These are phyloP conservation scores for Amphilophus citrinellus DNA, from an alignment of 2,113 vertebrate genomes.

Conservation along the genomic window DNA sequence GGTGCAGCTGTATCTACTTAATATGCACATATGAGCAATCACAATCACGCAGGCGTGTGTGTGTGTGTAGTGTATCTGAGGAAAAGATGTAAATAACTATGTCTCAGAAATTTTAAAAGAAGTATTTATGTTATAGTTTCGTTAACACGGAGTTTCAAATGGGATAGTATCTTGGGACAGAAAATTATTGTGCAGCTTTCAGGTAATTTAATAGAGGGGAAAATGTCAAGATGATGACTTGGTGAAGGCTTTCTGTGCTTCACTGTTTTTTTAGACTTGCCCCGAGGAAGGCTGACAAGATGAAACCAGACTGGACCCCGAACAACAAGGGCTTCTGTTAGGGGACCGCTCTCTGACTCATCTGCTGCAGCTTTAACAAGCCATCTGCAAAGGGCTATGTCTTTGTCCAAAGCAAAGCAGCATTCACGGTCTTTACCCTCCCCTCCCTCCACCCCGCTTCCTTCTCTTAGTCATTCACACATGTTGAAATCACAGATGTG, in stretches of 20 bases:
- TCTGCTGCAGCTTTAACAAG: constrained; percentile 71
- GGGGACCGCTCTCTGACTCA: constrained; percentile 75
- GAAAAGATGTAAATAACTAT: background rate
- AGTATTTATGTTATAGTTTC: background rate
- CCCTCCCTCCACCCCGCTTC: background rate
- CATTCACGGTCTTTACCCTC: constrained; percentile 21
- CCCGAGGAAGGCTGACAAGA: constrained; percentile 71
- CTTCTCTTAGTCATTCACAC: background rate
- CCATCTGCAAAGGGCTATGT: constrained; percentile 42
- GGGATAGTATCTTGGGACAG: constrained; percentile 4
- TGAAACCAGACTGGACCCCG: constrained; percentile 73
- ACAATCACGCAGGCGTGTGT: background rate
- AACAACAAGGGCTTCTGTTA: constrained; percentile 72
- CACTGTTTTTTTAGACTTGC: constrained; percentile 30
- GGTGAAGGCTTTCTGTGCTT: constrained; percentile 53
- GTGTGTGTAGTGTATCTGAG: background rate
- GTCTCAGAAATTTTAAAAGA: background rate
- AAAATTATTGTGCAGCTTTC: constrained; percentile 28
- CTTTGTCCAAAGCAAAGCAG: constrained; percentile 52
- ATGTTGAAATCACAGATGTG: constrained; percentile 6
- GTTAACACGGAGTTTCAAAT: constrained; percentile 20
- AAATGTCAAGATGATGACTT: constrained; percentile 66
- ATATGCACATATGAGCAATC: background rate
- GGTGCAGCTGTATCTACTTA: background rate
- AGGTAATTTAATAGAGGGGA: constrained; percentile 66